Evolutionary conservation across 2,113 vertebrate species (phyloP), one percentile per base, ranked within the genome.

Genomic region (Macquaria australasica): DNA sequence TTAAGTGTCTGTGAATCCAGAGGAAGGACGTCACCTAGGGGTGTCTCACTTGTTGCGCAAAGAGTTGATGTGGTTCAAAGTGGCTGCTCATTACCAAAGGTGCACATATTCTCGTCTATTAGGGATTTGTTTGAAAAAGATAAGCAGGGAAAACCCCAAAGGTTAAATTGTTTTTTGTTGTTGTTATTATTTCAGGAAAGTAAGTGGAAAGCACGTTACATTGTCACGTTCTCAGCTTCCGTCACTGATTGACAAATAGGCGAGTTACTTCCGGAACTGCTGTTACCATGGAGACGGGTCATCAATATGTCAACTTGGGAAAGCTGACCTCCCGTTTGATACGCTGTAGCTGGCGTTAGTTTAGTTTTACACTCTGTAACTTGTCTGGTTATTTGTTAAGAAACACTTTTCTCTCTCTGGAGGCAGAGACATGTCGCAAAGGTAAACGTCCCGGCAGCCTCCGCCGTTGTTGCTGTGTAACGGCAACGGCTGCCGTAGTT

Each of bases 361-460:
- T 53, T 1, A 15, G 21, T 14, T 43, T 48, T 6, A 18, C 12
- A 41, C 9, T 1, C 2, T n/a, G 2, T 9, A 3, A 20, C 31
- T 2, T 64, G 12, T 66, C 50, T 34, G 1, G 3, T 64, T 79
- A 23, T 31, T 55, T 41, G 8, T 20, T 18, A 53, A 53, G 31
- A 69, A 43, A 59, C 53, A 25, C 4, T 6, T 67, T 48, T n/a
- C 1, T 31, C 0, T 12, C 21, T 8, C 59, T 51, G 55, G 68
- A 58, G 20, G 21, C 73, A 3, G n/a, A 48, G 60, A 59, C 56
- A 95, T 95, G 94, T 93, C 93, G 41, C 94, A 95, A 89, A 95
- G 93, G 94, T 95, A 84, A 93, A 25, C 1, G 50, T 86, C 6
- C 16, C 56, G 37, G 64, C 9, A 6, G 21, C 3, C 20, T 6